phyloP scores from a whole-genome alignment of 2,888 invertebrate genomes.

The Chrysotoxum bicinctum region DNA sequence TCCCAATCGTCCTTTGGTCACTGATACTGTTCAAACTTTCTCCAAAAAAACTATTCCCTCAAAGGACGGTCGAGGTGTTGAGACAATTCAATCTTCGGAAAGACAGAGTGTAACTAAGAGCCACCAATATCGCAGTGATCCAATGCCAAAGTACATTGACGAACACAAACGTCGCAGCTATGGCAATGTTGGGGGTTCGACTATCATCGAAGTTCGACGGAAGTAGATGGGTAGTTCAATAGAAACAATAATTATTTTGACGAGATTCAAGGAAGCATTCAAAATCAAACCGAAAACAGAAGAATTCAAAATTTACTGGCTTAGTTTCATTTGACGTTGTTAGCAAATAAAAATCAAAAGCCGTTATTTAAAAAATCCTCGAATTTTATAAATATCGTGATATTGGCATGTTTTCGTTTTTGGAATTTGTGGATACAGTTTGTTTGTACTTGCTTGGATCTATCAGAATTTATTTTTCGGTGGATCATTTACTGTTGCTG shows the following conservation, averaged over 20 bases:
- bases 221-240: slow-evolving; percentile 64
- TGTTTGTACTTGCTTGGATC: slow-evolving; percentile 65
- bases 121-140: slow-evolving; percentile 83
- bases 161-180: slow-evolving; percentile 80
- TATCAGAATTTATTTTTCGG: slow-evolving; percentile 17
- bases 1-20: slow-evolving; percentile 86
- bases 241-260: not conserved
- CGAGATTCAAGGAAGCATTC: slow-evolving; percentile 49
- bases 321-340: slow-evolving; percentile 81
- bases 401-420: slow-evolving; percentile 42
- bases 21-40: slow-evolving; percentile 87
- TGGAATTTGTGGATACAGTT: slow-evolving; percentile 53
- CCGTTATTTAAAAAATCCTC: slow-evolving; percentile 67
- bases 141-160: slow-evolving; percentile 83
- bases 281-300: slow-evolving; percentile 61
- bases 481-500: slow-evolving; percentile 1
- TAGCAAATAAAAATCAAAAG: slow-evolving; percentile 81
- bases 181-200: slow-evolving; percentile 81
- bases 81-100: slow-evolving; percentile 88
- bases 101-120: slow-evolving; percentile 87
- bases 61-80: slow-evolving; percentile 85
- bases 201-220: slow-evolving; percentile 85
- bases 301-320: slow-evolving; percentile 75
- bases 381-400: slow-evolving; percentile 4
- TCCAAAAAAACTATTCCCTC: slow-evolving; percentile 87